phyloP scores from a whole-genome alignment of 1,140 invertebrate species.

The Leptonema lineaticorne region DNA sequence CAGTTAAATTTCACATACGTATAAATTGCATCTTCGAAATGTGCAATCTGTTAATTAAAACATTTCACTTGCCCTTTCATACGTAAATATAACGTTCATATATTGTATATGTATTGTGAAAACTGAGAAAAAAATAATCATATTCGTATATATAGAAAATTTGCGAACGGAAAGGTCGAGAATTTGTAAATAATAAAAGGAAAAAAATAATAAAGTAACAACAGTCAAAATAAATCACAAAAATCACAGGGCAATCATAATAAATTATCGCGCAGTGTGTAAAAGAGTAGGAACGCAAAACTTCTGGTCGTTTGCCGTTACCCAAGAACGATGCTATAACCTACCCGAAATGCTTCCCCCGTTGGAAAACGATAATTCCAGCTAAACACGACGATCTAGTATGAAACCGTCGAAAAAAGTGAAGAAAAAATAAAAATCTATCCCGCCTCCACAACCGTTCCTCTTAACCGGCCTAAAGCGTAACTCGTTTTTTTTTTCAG shows the following conservation, averaged over 20 bases:
- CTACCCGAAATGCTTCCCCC: constrained; percentile 5
- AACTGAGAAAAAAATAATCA: neutral
- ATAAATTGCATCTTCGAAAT: neutral
- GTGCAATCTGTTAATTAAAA: constrained; percentile 5
- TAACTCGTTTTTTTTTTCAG: constrained; percentile 19
- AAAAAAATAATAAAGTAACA: neutral
- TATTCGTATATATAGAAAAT: neutral
- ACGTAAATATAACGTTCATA: neutral
- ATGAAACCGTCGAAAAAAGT: constrained; percentile 31
- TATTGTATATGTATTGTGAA: neutral
- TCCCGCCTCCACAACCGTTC: neutral
- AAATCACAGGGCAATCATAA: constrained; percentile 35
- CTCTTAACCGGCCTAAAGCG: neutral
- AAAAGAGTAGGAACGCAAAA: constrained; percentile 32
- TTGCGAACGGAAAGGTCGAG: neutral
- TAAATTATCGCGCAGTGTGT: constrained; percentile 35
- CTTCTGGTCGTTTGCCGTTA: constrained; percentile 30
- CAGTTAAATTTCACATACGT: neutral
- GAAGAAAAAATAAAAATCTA: constrained; percentile 31
- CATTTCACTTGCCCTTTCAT: neutral
- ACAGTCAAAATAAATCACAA: constrained; percentile 34
- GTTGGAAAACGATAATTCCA: constrained; percentile 38
- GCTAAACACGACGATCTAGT: constrained; percentile 38
- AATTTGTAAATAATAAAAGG: no score
- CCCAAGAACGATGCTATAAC: no score